Conservation (phyloP, 2,888 invertebrate species). For the Chorisops tibialis region DNA sequence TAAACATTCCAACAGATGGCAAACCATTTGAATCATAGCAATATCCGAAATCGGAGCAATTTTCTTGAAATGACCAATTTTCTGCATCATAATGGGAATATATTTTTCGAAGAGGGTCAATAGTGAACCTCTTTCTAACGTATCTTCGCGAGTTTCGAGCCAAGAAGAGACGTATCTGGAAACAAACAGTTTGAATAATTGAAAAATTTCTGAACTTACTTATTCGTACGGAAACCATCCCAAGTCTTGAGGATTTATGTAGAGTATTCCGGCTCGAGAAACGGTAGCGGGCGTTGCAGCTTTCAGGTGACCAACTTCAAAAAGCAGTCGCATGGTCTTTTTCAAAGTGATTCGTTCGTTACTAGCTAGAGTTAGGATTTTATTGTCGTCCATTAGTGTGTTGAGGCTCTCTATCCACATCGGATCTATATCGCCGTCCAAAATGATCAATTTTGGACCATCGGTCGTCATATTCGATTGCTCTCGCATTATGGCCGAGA, state of each 20-base stretch:
- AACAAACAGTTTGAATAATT: not conserved
- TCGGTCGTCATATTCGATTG: conserved; percentile 81
- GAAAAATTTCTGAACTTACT: not conserved
- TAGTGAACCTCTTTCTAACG: conserved; percentile 76
- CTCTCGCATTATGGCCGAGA: conserved; percentile 91
- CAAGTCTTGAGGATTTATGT: conserved; percentile 88
- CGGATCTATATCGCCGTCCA: conserved; percentile 83
- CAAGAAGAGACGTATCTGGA: conserved; percentile 82
- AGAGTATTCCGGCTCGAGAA: conserved; percentile 90
- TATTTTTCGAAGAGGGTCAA: conserved; percentile 92
- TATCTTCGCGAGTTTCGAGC: conserved; percentile 74
- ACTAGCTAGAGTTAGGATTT: conserved; percentile 89
- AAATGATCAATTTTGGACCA: conserved; percentile 89
- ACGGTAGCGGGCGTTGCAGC: conserved; percentile 96
- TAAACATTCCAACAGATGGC: conserved; percentile 81
- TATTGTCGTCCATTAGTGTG: conserved; percentile 97
- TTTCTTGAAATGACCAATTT: conserved; percentile 75
- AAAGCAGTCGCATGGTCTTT: conserved; percentile 82
- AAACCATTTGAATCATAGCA: conserved; percentile 85
- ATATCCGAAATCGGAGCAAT: conserved; percentile 89
- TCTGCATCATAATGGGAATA: conserved; percentile 79
- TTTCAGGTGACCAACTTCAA: conserved; percentile 86
- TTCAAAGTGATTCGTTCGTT: conserved; percentile 92
- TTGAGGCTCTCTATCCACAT: conserved; percentile 95
- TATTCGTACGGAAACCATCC: conserved; percentile 87